Base-by-base conservation (phyloP, 2,797 vertebrate species). In the Halcyon chelicuti region DNA sequence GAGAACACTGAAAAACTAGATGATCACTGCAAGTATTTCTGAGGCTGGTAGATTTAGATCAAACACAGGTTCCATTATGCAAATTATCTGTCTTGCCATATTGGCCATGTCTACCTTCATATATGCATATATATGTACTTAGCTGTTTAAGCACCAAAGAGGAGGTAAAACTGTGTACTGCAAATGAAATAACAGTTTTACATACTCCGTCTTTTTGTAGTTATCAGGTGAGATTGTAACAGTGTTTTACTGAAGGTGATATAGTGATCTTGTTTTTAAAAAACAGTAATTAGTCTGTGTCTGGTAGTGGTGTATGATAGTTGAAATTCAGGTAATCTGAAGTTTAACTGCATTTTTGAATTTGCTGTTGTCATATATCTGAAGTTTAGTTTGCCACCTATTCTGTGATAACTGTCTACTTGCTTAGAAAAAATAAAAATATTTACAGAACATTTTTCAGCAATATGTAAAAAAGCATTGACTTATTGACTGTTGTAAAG, bases 221-320 rank as follows among this genome's bases (percentile, higher is more conserved):
- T 40, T 65, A 54, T 20, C 14, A 44, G 3, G 12, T 65, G 12
- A 68, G 16, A 31, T 17, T 52, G 51, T 60, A 72, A 25, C 9
- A 60, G 1, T 54, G 19, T 46, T 82, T 79, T 55, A 54, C 12
- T 66, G 33, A 66, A 39, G 9, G 33, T 26, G 18, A 54, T 46
- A 39, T 0, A 51, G 46, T n/a, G 52, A 39, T 47, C 13, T 52
- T 42, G 1, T 51, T 76, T 71, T 31, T 4, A 39, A 68, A 81
- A 49, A 22, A 10, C 18, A 47, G 3, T 5, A 25, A n/a, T 46
- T 75, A 37, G 2, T 8, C 13, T 85, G 2, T 47, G 23, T 42
- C 18, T 2, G 0, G 8, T 70, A 70, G 42, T 42, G 5, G 3
- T 61, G 8, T 46, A 35, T 13, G 4, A 8, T 23, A 66, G 46